Conservation (phyloP, 2,888 invertebrate genomes). For the Sinopyrophorus schimmeli region DNA sequence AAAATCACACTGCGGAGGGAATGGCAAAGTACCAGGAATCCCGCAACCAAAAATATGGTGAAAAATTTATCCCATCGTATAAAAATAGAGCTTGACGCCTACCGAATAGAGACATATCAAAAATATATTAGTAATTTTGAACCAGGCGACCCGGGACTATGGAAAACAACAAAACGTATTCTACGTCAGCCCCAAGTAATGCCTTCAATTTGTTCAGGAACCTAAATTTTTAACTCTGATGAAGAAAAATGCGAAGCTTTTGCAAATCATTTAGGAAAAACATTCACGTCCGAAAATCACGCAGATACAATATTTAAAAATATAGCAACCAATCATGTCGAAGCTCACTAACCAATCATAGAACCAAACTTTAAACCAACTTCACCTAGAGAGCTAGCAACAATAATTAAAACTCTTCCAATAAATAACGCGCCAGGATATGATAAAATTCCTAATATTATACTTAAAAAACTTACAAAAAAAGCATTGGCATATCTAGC, state of each 20-base stretch:
- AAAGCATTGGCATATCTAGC: slow-evolving; percentile 1
- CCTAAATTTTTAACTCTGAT: not conserved
- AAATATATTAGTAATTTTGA: slow-evolving; percentile 5
- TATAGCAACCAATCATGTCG: slow-evolving; percentile 1
- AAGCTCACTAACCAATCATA: slow-evolving; percentile 1
- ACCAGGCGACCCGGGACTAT: slow-evolving; percentile 2
- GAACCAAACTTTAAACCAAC: slow-evolving; percentile 7
- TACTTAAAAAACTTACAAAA: slow-evolving; percentile 4
- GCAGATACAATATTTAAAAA: not conserved
- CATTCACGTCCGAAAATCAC: slow-evolving; percentile 1
- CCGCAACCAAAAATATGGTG: not conserved
- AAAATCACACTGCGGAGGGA: slow-evolving; percentile 1
- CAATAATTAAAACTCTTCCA: slow-evolving; percentile 1
- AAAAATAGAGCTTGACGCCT: not conserved
- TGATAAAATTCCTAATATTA: slow-evolving; percentile 3
- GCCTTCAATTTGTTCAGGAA: not conserved
- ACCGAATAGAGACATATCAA: slow-evolving; percentile 5
- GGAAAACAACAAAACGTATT: slow-evolving; percentile 4
- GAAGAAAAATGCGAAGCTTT: slow-evolving; percentile 4
- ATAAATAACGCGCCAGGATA: slow-evolving; percentile 3
- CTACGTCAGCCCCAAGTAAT: slow-evolving; percentile 6
- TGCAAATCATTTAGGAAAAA: slow-evolving; percentile 1
- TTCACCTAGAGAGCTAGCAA: slow-evolving; percentile 1
- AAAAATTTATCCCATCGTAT: slow-evolving; percentile 3
- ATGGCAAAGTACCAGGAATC: slow-evolving; percentile 4